Percentiles rank a stretch among this genome's conserved stretches.
These are phyloP conservation scores for Heliconius ethilla DNA, from an alignment of 2,888 invertebrate genomes.

Conservation along the genomic window DNA sequence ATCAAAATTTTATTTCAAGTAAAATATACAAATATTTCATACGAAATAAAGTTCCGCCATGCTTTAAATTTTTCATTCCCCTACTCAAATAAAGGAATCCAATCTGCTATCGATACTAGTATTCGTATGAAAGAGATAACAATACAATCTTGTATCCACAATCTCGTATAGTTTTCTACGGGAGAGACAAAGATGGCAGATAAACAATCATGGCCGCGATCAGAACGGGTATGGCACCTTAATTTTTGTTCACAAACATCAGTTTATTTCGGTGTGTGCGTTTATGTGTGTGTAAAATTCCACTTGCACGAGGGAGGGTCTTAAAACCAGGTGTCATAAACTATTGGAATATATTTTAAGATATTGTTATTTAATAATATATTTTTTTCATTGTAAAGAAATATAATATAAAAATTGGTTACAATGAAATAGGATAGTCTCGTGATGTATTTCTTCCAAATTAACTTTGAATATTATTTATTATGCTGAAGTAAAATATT, in stretches of 20 bases:
- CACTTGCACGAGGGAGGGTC: conserved; percentile 60
- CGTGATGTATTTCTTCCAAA: too few relatives aligned
- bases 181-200: conserved; percentile 48
- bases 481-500: too few relatives aligned
- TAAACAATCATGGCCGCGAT: conserved; percentile 73
- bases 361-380: too few relatives aligned
- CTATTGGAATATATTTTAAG: conserved; percentile 47
- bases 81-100: conserved; percentile 71
- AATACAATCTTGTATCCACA: conserved; percentile 53
- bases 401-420: too few relatives aligned
- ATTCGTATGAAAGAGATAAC: conserved; percentile 59
- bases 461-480: too few relatives aligned
- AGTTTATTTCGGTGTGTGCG: conserved; percentile 58
- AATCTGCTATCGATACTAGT: conserved; percentile 59
- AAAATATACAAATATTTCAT: conserved; percentile 39
- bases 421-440: too few relatives aligned
- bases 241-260: conserved; percentile 68
- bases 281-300: conserved; percentile 52
- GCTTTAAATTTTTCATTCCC: conserved; percentile 72
- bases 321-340: conserved; percentile 56
- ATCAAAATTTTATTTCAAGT: conserved; percentile 49
- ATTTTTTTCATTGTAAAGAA: too few relatives aligned
- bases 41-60: conserved; percentile 55
- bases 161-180: conserved; percentile 43
- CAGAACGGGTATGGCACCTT: conserved; percentile 59